Evolutionary conservation across 2,888 invertebrate species (phyloP), one percentile per base, ranked within the genome.

Genomic region (Drosophila nr. perissopoda): DNA sequence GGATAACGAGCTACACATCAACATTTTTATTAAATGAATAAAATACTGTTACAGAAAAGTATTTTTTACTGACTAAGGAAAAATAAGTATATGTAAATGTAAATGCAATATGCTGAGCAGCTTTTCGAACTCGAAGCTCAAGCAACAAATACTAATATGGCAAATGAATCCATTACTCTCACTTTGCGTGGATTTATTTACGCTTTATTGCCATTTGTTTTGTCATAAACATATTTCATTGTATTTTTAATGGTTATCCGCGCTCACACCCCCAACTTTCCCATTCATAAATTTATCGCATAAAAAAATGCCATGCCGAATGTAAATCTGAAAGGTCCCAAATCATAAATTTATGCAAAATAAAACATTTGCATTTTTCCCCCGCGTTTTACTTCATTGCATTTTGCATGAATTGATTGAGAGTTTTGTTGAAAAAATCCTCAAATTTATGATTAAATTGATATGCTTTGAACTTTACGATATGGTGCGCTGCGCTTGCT

Each of bases 171-270:
- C 84, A 82, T 82, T 79, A 76, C 67, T 82, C 82, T 76, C 76
- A 82, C 79, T 84, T 74, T 70, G 61, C 54, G 34, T 63, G 54
- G 60, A 64, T 69, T 85, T 79, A 83, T 79, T 86, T 69, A 76
- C 75, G 75, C 67, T 79, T 86, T 86, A 90, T 79, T 82, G 74
- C 72, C 89, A 79, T 86, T 88, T 81, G 89, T 73, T 88, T 70
- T 81, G 87, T 81, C 84, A 88, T 85, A 88, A 83, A 88, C 74
- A 74, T 82, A 79, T 84, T 88, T 88, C 73, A 79, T 79, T 82
- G 65, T 69, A 62, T 40, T 49, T 68, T 74, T 77, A 75, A 78
- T 81, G 63, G 72, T 79, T 70, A 84, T 84, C 64, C 84, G 48
- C 58, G 62, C 58, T 66, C 51, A 16, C 18, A 36, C n/a, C 64